Evolutionary conservation across 1,140 invertebrate species (phyloP), one percentile per base, ranked within the genome.

Genomic region (Papilio machaon): DNA sequence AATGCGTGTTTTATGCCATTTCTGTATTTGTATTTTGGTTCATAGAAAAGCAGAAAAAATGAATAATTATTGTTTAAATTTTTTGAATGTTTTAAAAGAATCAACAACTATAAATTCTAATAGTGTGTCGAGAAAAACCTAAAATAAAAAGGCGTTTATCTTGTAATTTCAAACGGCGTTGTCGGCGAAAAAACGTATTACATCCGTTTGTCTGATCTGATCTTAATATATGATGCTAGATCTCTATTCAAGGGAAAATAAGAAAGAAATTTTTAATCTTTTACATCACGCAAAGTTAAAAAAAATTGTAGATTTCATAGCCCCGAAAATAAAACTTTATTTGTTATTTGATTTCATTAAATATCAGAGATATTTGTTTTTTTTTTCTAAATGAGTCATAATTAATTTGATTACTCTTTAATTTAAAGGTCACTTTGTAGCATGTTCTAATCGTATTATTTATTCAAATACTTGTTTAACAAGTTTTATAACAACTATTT

Each of bases 381-480:
- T 9, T 35, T 70, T 35, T 30, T 64, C 11, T 11, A 64, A 35
- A 6, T 70, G 30, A 58, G 17, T 58, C n/a, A 58, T 58, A n/a
- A 54, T 54, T 54, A 58, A 58, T 19, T 17, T 58, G 17, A 43
- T 43, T 43, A 43, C 3, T 54, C 11, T 19, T 23, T 15, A 35
- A 35, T 35, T 70, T 70, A 35, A 35, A 70, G 23, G 64, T 70
- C 23, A 70, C 23, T 70, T 35, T 35, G 30, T 15, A 35, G 38
- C 30, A 38, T 35, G n/a, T 30, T 64, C n/a, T 60, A 60, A 19
- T 23, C 58, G 19, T 23, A 64, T 64, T 3, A 70, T 17, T 70
- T 70, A 70, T 70, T 70, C 30, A 70, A 35, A 70, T 70, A 70
- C 64, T 35, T 70, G 64, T 15, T 17, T 70, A 38, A 70, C 64